phyloP scores from a whole-genome alignment of 1,140 invertebrate genomes.

The Apis florea region DNA sequence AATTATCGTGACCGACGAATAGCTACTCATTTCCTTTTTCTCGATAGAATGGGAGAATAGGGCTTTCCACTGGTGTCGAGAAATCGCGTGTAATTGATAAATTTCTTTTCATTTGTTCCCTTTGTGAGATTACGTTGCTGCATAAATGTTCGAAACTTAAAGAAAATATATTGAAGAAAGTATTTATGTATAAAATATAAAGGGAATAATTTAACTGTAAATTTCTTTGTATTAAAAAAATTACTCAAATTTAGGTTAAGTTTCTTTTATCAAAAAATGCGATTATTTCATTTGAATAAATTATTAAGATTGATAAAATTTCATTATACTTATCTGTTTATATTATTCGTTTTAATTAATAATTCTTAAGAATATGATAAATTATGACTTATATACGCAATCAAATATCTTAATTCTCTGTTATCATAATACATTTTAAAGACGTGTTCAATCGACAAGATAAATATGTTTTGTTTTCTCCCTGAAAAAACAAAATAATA shows the following conservation, averaged over 20 bases:
- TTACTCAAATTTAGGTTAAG: too few species aligned
- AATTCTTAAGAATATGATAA: neutral
- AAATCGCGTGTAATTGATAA: neutral
- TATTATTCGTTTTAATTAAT: neutral
- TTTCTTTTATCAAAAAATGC: too few species aligned
- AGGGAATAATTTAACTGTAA: too few species aligned
- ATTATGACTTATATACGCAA: neutral
- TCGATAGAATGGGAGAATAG: too few species aligned
- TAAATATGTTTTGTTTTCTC: neutral
- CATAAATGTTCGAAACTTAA: too few species aligned
- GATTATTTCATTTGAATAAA: too few species aligned
- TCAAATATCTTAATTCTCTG: neutral
- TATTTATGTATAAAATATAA: too few species aligned
- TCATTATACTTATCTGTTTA: too few species aligned
- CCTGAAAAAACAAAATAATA: neutral
- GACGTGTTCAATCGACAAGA: neutral
- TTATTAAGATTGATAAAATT: too few species aligned
- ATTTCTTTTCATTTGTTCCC: neutral
- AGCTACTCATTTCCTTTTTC: neutral
- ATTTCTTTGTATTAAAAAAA: too few species aligned
- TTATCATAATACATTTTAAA: neutral
- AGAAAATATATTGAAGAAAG: too few species aligned
- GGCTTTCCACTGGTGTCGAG: neutral
- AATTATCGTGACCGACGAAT: conserved; percentile 9
- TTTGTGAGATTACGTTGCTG: too few species aligned